Percentiles rank a stretch among this genome's conserved stretches.
Evolutionary conservation across 2,113 vertebrate genomes (phyloP).

Genomic region (Daboia siamensis): DNA sequence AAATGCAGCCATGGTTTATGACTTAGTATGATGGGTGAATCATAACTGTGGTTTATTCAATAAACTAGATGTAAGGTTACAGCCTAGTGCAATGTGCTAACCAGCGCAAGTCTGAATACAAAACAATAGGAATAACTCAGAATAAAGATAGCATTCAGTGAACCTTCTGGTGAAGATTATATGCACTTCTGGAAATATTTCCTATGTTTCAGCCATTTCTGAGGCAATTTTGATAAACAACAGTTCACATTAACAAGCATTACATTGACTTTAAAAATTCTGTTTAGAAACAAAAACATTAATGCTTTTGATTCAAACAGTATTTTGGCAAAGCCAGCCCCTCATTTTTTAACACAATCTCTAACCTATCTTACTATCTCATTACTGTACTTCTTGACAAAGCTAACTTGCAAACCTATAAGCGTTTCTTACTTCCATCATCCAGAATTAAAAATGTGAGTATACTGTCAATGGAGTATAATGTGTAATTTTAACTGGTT

Average conservation of each 20-base stretch:
- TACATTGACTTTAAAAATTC: neutral
- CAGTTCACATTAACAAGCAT: neutral
- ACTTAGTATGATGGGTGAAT: neutral
- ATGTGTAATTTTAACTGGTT: neutral
- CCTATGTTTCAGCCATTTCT: neutral
- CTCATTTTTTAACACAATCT: neutral
- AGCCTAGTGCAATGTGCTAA: neutral
- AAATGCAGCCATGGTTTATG: neutral
- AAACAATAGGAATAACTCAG: neutral
- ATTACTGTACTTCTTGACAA: neutral
- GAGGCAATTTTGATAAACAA: neutral
- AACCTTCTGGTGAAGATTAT: neutral
- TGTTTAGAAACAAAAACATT: neutral
- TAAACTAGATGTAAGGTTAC: neutral
- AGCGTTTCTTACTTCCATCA: neutral
- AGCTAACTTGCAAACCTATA: neutral
- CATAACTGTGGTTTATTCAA: neutral
- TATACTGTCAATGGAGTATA: neutral
- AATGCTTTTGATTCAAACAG: neutral
- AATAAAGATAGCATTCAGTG: neutral
- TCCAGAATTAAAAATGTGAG: neutral
- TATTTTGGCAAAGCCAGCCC: neutral
- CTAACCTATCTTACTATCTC: neutral
- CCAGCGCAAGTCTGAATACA: neutral
- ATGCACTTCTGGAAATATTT: neutral